Evolutionary conservation across 2,797 vertebrate species (phyloP).

Genomic region (Aeoliscus strigatus): DNA sequence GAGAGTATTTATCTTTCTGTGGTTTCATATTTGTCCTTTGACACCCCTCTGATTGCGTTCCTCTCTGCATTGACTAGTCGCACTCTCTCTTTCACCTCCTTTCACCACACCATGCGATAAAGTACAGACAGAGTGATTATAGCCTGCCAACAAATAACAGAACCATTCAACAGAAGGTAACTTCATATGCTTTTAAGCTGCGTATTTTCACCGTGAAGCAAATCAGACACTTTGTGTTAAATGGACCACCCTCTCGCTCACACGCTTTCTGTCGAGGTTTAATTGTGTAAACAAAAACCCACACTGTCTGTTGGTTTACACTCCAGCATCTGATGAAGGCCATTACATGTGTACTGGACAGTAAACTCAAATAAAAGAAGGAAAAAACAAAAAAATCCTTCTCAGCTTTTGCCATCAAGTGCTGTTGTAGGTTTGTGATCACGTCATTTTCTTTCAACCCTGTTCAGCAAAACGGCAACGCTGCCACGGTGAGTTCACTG

Average conservation of each 20-base stretch:
- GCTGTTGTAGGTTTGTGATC: too few relatives aligned
- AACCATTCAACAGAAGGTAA: slow-evolving; percentile 33
- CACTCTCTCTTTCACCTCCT: too few relatives aligned
- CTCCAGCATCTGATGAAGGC: slow-evolving; percentile 19
- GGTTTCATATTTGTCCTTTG: slow-evolving; percentile 13
- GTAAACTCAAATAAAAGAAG: too few relatives aligned
- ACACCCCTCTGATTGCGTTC: too few relatives aligned
- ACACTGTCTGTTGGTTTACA: slow-evolving; percentile 15
- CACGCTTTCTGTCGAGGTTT: slow-evolving; percentile 34
- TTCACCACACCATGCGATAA: too few relatives aligned
- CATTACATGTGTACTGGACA: too few relatives aligned
- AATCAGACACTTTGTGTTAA: slow-evolving; percentile 53
- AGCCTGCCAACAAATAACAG: slow-evolving; percentile 42
- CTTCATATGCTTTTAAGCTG: slow-evolving; percentile 54
- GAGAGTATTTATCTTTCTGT: slow-evolving; percentile 6
- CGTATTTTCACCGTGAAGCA: slow-evolving; percentile 45
- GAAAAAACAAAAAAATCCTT: too few relatives aligned
- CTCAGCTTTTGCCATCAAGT: too few relatives aligned
- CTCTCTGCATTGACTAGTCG: too few relatives aligned
- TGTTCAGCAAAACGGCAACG: too few relatives aligned
- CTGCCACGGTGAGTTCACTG: too few relatives aligned
- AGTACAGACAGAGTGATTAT: slow-evolving; percentile 56
- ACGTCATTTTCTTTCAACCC: too few relatives aligned
- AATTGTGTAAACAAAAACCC: slow-evolving; percentile 51
- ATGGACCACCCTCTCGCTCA: slow-evolving; percentile 29